Conservation (phyloP, 2,888 invertebrate species). For the Eucera pruinosa region DNA sequence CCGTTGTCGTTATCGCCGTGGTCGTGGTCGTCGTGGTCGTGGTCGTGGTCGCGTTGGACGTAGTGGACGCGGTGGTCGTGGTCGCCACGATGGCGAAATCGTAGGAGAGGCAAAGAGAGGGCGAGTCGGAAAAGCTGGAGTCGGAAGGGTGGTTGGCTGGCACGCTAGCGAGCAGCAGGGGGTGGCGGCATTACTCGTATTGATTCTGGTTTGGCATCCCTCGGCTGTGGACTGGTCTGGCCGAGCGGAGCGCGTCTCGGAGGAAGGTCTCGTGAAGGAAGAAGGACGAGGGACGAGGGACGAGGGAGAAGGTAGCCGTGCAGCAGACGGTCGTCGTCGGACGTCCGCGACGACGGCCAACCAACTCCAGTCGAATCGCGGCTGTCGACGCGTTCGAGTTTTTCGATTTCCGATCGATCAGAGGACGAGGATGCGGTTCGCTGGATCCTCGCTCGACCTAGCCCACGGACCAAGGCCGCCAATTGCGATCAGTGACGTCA, state of each 20-base stretch:
- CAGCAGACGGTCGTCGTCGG: slow-evolving; percentile 55
- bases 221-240: slow-evolving; percentile 60
- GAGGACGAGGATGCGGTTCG: slow-evolving; percentile 19
- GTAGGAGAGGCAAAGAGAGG: background rate
- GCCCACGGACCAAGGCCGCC: slow-evolving; percentile 40
- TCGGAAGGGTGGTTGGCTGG: slow-evolving; percentile 81
- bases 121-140: slow-evolving; percentile 35
- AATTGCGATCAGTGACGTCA: slow-evolving; percentile 59
- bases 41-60: too few species aligned
- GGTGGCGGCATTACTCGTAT: slow-evolving; percentile 80
- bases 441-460: slow-evolving; percentile 27
- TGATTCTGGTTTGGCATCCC: slow-evolving; percentile 77
- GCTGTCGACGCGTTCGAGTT: background rate
- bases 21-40: slow-evolving; percentile 10
- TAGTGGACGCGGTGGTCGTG: background rate
- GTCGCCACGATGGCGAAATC: slow-evolving; percentile 1
- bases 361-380: background rate
- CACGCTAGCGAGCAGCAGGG: slow-evolving; percentile 73
- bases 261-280: slow-evolving; percentile 49
- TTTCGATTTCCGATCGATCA: background rate
- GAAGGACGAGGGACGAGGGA: slow-evolving; percentile 45
- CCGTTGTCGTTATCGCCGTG: background rate
- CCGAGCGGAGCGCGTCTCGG: slow-evolving; percentile 23
- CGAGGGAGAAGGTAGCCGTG: slow-evolving; percentile 50
- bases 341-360: slow-evolving; percentile 54